Base-by-base conservation (phyloP, 2,797 vertebrate genomes). In the Coregonus ussuriensis region DNA sequence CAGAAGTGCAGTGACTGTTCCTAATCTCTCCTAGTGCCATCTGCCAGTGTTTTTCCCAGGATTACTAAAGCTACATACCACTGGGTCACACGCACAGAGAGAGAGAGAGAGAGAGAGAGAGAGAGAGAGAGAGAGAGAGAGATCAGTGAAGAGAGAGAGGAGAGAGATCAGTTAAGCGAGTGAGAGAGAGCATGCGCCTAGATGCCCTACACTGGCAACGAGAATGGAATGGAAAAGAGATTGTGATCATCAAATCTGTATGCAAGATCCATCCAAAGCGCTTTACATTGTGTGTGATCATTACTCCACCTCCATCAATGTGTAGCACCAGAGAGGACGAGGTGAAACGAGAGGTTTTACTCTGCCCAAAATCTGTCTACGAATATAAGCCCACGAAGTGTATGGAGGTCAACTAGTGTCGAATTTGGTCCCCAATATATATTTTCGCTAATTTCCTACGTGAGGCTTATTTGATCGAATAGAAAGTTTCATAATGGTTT, bases 21-120 rank as follows among this genome's bases (percentile, higher is more conserved):
- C 81, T 88, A 84, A 92, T 91, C 89, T 84, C 81, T 82, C n/a
- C 73, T 62, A 66, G 71, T 66, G 4, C 88, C 92, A 91, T 93
- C 90, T 91, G 92, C 81, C 86, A 79, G 77, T 91, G 86, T 92
- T 92, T 93, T 90, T 89, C 9, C 9, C 31, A 25, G 81, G 83
- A 90, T 89, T 85, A 86, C 74, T 79, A 82, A 88, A 87, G 79
- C 77, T 6, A 63, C 78, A 77, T 75, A 80, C 62, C 41, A 47
- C 11, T 47, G 41, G 9, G 41, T 7, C 41, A 0, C 41, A 2
- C 41, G 0, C 41, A 0, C 41, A 41, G 6, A 41, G 1, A 9
- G 6, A 9, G 6, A 41, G 1, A 41, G 33, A 25, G 9, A 21
- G 29, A 33, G 62, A 6, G 63, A 31, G 1, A 72, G 74, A 51